phyloP scores from a whole-genome alignment of 2,113 vertebrate species.

The Tragulus kanchil region DNA sequence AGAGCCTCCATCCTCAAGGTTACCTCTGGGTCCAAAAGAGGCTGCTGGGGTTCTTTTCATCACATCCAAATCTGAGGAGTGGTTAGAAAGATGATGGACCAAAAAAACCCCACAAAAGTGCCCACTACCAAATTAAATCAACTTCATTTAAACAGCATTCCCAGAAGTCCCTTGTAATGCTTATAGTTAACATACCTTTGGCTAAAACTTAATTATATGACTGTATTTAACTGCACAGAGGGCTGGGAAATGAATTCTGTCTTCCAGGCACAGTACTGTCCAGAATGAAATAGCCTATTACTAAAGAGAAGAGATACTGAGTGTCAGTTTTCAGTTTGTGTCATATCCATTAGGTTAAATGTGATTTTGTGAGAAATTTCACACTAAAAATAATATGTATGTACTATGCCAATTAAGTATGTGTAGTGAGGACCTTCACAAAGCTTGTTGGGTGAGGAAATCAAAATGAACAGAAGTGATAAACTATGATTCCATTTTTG shows the following conservation, averaged over 20 bases:
- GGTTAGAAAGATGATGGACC: neutral
- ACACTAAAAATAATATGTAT: conserved; percentile 51
- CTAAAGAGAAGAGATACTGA: neutral
- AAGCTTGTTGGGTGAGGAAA: neutral
- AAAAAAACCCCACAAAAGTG: neutral
- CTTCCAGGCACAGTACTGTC: neutral
- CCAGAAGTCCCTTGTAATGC: neutral
- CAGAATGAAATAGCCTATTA: neutral
- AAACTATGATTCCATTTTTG: conserved; percentile 19
- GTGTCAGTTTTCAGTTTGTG: neutral
- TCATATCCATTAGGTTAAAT: neutral
- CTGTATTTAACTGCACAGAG: neutral
- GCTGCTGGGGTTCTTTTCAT: neutral
- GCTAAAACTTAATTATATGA: neutral
- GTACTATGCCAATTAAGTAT: neutral
- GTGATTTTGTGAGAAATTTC: conserved; percentile 52
- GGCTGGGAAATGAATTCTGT: neutral
- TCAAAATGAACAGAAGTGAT: neutral
- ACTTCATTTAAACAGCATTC: neutral
- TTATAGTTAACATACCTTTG: neutral
- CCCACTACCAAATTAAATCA: neutral
- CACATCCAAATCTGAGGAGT: neutral
- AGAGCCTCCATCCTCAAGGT: neutral
- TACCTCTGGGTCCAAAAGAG: neutral
- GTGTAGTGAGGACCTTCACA: neutral